Evolutionary conservation across 1,140 invertebrate genomes (phyloP).

Genomic region (Lordiphosa mommai): DNA sequence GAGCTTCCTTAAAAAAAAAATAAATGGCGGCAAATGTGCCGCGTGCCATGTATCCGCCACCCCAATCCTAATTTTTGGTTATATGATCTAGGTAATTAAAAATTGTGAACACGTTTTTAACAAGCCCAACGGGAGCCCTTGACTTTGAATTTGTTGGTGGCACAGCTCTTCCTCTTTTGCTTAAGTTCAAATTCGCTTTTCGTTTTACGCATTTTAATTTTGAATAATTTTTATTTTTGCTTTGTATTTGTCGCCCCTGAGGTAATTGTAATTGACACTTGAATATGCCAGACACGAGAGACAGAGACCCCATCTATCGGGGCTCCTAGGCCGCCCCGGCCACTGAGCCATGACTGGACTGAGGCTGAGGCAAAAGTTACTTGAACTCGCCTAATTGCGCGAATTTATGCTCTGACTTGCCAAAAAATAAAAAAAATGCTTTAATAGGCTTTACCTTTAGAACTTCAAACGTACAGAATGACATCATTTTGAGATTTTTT

Average conservation of each 20-base stretch:
- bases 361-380: slow-evolving; percentile 47
- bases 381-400: slow-evolving; percentile 62
- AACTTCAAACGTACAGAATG: slow-evolving; percentile 27
- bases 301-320: slow-evolving; percentile 1
- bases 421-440: slow-evolving; percentile 29
- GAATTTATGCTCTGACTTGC: slow-evolving; percentile 55
- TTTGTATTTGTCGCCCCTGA: slow-evolving; percentile 25
- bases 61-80: slow-evolving; percentile 13
- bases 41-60: slow-evolving; percentile 44
- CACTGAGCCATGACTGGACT: slow-evolving; percentile 61
- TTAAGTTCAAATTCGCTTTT: slow-evolving; percentile 65
- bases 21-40: slow-evolving; percentile 52
- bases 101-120: slow-evolving; percentile 46
- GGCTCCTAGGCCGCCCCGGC: slow-evolving; percentile 28
- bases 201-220: slow-evolving; percentile 57
- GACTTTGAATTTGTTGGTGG: slow-evolving; percentile 47
- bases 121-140: slow-evolving; percentile 44
- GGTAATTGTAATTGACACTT: slow-evolving; percentile 58
- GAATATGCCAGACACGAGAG: slow-evolving; percentile 46
- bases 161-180: slow-evolving; percentile 40
- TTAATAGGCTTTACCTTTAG: slow-evolving; percentile 38
- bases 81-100: slow-evolving; percentile 22
- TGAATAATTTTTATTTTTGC: slow-evolving; percentile 7
- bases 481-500: slow-evolving; percentile 24
- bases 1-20: slow-evolving; percentile 10